Conservation (phyloP, 2,113 vertebrate genomes). For the Tinamus guttatus region DNA sequence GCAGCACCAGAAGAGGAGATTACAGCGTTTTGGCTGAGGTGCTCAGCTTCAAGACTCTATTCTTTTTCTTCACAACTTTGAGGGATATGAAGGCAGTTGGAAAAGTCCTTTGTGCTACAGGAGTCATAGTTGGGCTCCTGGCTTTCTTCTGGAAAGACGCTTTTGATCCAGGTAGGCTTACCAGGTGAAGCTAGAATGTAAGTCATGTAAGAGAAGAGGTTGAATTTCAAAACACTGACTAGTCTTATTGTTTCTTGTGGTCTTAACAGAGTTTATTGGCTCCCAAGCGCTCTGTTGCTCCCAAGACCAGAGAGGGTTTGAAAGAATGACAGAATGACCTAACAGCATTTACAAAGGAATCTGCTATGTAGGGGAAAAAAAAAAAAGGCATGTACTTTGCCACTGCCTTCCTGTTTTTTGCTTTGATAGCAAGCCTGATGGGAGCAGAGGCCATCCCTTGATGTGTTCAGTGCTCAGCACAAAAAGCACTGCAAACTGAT, state of each 20-base stretch:
- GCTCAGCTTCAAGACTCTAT: neutral
- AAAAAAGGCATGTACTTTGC: neutral
- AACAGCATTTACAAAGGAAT: neutral
- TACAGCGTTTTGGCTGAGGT: neutral
- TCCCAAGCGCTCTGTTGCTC: neutral
- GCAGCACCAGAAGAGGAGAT: neutral
- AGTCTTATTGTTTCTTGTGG: rapidly evolving
- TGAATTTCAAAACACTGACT: neutral
- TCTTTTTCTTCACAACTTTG: neutral
- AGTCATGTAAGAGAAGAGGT: neutral
- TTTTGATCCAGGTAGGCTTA: conserved; percentile 74
- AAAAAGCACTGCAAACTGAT: neutral
- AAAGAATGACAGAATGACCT: neutral
- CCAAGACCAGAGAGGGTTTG: neutral
- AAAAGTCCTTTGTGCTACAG: conserved; percentile 24
- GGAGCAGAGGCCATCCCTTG: neutral
- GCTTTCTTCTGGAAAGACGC: conserved; percentile 73
- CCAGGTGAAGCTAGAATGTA: neutral
- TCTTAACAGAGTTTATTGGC: neutral
- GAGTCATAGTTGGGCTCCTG: neutral
- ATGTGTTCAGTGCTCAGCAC: neutral
- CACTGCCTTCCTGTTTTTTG: neutral
- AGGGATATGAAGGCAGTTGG: conserved; percentile 7
- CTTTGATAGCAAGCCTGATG: neutral
- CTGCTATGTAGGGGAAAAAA: neutral